Base-by-base conservation (phyloP, 2,113 vertebrate genomes). In the Lepus americanus region DNA sequence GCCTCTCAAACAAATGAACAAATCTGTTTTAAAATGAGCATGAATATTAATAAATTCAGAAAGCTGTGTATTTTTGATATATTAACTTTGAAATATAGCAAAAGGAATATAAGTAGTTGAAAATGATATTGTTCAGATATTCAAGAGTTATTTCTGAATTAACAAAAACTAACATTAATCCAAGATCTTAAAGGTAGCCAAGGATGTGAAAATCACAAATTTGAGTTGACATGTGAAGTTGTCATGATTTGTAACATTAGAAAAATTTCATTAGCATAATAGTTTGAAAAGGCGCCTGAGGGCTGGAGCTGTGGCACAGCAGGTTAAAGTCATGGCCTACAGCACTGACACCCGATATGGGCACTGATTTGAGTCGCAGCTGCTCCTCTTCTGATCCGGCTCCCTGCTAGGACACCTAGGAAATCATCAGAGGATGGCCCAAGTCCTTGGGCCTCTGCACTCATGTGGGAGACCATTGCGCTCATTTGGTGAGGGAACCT, bases 181-280 rank as follows among this genome's bases (percentile, higher is more conserved):
- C 29, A 67, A 76, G 49, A 81, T 87, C 51, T 61, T 76, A 33
- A 66, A 66, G 5, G 29, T 55, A 95, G 80, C 10, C 27, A 74
- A 83, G 25, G 4, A 64, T 78, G 22, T 63, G 39, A 77, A 92
- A 70, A 95, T 44, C 77, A 92, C 0, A 95, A 14, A 11, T 29
- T 88, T n/a, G 6, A 77, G 13, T 88, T 92, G 17, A 61, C 9
- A 92, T n/a, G 63, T 76, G 12, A 61, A 69, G 16, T 23, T 83
- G 12, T 67, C 67, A 29, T 5, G 4, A 17, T 36, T 76, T 69
- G 5, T 83, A 95, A 70, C 12, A 44, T 78, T 82, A 88, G 31
- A 83, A 95, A 82, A 73, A 14, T 44, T 77, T 83, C 27, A 92
- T 20, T 77, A 88, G 89, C 39, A n/a, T 70, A 63, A 88, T 2